Percentiles rank a stretch among this genome's conserved stretches.
Evolutionary conservation across 1,140 invertebrate genomes (phyloP).

Genomic region (Idris sp.): DNA sequence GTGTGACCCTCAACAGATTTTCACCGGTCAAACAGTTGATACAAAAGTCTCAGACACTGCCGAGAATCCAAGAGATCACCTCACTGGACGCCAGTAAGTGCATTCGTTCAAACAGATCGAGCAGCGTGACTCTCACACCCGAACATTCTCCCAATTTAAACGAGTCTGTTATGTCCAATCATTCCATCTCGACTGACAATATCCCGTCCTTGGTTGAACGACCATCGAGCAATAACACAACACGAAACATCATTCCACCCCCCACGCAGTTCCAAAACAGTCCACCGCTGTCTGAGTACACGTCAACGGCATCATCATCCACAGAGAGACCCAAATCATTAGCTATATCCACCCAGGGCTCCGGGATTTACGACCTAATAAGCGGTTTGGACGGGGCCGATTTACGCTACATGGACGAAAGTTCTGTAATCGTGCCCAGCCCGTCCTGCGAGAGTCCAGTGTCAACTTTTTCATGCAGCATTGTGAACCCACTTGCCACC

Average conservation of each 20-base stretch:
- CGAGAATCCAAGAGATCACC: conserved; percentile 83
- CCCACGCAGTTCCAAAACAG: conserved; percentile 85
- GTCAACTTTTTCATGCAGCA: conserved; percentile 81
- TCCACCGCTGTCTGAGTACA: conserved; percentile 81
- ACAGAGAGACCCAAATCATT: conserved; percentile 81
- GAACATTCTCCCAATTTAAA: conserved; percentile 69
- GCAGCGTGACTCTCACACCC: conserved; percentile 75
- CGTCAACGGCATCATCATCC: conserved; percentile 77
- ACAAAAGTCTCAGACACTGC: conserved; percentile 80
- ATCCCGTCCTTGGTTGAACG: conserved; percentile 32
- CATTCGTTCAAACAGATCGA: conserved; percentile 69
- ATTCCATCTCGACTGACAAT: conserved; percentile 45
- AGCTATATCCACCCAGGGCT: conserved; percentile 76
- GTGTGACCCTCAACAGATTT: conserved; percentile 41
- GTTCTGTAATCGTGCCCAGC: conserved; percentile 88
- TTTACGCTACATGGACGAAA: conserved; percentile 93
- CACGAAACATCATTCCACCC: conserved; percentile 83
- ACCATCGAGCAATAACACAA: conserved; percentile 41
- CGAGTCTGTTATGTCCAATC: conserved; percentile 47
- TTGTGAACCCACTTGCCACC: conserved; percentile 76
- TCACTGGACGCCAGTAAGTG: conserved; percentile 81
- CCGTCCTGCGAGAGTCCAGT: conserved; percentile 86
- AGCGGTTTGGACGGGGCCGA: conserved; percentile 89
- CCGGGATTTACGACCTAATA: conserved; percentile 86
- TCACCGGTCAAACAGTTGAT: conserved; percentile 67